A percentile compares a stretch with the other conserved stretches of the same genome.
These are phyloP conservation scores for Hemichromis elongatus DNA, from an alignment of 2,113 vertebrate species.

Conservation along the genomic window DNA sequence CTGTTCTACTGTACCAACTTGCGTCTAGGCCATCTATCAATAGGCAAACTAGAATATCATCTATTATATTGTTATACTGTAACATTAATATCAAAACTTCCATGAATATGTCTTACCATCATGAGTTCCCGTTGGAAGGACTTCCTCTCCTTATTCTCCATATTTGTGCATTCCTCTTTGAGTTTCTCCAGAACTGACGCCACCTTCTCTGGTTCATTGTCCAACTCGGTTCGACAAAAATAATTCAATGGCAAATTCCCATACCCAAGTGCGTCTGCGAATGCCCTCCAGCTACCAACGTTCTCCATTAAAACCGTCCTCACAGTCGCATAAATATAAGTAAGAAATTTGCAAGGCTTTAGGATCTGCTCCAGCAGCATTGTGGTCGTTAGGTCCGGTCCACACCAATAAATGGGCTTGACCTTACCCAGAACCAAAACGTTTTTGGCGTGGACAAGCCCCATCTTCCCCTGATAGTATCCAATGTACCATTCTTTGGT, in stretches of 20 bases:
- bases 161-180: constrained; percentile 92
- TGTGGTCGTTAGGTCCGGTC: constrained; percentile 87
- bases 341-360: constrained; percentile 93
- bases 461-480: constrained; percentile 89
- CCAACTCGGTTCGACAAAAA: constrained; percentile 89
- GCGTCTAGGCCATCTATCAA: not conserved
- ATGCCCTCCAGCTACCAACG: constrained; percentile 88
- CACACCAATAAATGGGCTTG: constrained; percentile 82
- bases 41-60: not conserved
- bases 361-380: constrained; percentile 90
- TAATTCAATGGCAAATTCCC: constrained; percentile 80
- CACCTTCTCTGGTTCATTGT: constrained; percentile 90
- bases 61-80: not conserved
- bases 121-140: constrained; percentile 98
- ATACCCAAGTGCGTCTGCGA: constrained; percentile 89
- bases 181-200: constrained; percentile 94
- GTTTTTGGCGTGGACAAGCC: constrained; percentile 91
- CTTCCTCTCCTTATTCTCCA: constrained; percentile 86
- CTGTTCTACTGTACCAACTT: not conserved
- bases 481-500: constrained; percentile 98
- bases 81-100: not conserved
- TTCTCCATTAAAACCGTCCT: constrained; percentile 96
- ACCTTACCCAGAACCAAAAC: constrained; percentile 86
- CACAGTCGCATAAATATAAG: constrained; percentile 94
- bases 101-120: constrained; percentile 75